These are phyloP conservation scores for Euplagia quadripunctaria DNA, from an alignment of 2,888 invertebrate species.

Conservation along the genomic window DNA sequence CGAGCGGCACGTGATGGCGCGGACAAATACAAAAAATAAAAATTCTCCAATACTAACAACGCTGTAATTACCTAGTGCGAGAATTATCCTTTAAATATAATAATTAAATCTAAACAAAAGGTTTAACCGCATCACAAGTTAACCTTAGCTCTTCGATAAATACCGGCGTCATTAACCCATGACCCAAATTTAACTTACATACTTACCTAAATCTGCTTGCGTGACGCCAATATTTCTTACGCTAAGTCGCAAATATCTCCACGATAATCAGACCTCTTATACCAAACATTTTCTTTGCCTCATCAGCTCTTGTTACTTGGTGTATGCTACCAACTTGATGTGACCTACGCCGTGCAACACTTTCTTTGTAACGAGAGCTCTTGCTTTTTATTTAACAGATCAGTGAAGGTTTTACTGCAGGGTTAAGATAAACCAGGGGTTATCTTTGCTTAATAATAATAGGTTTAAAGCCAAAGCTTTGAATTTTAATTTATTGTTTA, in stretches of 20 bases:
- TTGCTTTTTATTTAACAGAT: constrained; percentile 19
- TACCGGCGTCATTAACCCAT: neutral
- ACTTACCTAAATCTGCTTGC: constrained; percentile 5
- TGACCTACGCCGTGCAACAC: neutral
- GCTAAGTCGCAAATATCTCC: constrained; percentile 17
- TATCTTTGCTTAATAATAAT: constrained; percentile 52
- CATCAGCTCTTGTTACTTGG: constrained; percentile 7
- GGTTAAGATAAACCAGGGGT: constrained; percentile 45
- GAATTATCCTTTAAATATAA: neutral
- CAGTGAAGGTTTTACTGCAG: constrained; percentile 43
- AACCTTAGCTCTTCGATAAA: neutral
- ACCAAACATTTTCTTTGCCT: neutral
- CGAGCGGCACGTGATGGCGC: too few relatives aligned
- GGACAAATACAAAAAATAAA: neutral
- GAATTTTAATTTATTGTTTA: constrained; percentile 53
- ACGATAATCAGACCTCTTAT: constrained; percentile 3
- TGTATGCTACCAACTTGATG: neutral
- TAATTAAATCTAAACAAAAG: neutral
- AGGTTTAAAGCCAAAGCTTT: constrained; percentile 39
- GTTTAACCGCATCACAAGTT: neutral
- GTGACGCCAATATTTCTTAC: constrained; percentile 23
- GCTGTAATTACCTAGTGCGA: neutral
- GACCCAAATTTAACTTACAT: constrained; percentile 1
- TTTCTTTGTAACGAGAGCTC: neutral
- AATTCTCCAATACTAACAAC: neutral